Percentiles rank a stretch among this genome's conserved stretches.
phyloP scores from a whole-genome alignment of 2,888 invertebrate species.

The Callyntrura guangdongensis region DNA sequence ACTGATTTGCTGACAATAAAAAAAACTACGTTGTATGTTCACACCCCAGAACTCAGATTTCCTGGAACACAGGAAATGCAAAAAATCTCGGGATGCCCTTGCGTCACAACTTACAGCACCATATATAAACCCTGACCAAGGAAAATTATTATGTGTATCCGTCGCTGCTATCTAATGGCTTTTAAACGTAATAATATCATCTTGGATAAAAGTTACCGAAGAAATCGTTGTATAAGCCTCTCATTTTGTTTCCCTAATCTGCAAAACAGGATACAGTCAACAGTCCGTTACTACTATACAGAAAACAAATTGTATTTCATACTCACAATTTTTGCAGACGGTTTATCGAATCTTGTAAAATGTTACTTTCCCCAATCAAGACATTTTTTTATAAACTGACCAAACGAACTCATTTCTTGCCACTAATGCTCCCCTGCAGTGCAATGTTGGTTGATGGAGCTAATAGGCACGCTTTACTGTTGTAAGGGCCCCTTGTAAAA shows the following conservation, averaged over 20 bases:
- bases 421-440: not conserved
- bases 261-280: not conserved
- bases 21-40: not conserved
- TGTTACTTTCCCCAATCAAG: constrained; percentile 50
- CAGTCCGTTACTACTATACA: not conserved
- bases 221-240: constrained; percentile 20
- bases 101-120: too few species aligned
- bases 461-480: not conserved
- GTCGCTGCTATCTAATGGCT: not conserved
- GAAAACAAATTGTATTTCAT: not conserved
- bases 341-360: not conserved
- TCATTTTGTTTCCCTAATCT: not conserved
- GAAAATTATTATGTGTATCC: not conserved
- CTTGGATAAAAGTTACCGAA: not conserved
- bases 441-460: not conserved
- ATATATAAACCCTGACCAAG: not conserved
- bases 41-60: not conserved
- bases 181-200: not conserved
- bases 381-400: not conserved
- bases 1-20: too few species aligned
- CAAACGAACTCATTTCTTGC: constrained; percentile 17
- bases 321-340: not conserved
- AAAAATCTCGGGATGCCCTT: too few species aligned
- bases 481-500: constrained; percentile 76
- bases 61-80: too few species aligned